Percentiles rank a stretch among this genome's conserved stretches.
These are phyloP conservation scores for Eremophila alpestris DNA, from an alignment of 2,797 vertebrate species.

Conservation along the genomic window DNA sequence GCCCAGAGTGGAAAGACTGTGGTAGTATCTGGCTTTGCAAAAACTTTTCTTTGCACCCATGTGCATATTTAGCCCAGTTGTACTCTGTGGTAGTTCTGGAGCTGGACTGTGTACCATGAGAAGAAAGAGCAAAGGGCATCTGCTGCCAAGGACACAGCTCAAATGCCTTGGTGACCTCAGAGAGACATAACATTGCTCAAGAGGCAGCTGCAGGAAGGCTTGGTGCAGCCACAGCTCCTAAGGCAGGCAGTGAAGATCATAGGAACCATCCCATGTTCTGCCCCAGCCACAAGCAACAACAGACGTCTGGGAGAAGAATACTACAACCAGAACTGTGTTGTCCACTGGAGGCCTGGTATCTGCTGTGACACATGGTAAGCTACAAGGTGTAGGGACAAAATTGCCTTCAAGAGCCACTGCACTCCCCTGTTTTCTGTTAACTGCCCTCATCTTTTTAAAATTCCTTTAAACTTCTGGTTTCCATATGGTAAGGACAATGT, in stretches of 20 bases:
- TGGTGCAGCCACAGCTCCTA: not conserved
- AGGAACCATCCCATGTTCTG: fast-evolving
- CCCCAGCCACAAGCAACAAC: not conserved
- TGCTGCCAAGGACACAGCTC: not conserved
- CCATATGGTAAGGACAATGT: not conserved
- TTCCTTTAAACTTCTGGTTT: not conserved
- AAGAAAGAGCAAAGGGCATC: not conserved
- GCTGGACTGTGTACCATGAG: not conserved
- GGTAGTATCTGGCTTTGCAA: not conserved
- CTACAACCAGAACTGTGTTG: not conserved
- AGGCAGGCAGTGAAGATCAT: not conserved
- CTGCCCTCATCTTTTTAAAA: not conserved
- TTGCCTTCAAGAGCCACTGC: not conserved
- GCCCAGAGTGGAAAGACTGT: not conserved
- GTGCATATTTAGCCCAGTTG: not conserved
- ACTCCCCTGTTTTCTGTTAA: not conserved
- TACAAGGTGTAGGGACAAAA: not conserved
- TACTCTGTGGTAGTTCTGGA: not conserved
- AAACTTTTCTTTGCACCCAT: not conserved
- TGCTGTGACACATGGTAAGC: fast-evolving
- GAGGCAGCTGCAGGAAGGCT: not conserved
- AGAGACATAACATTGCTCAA: not conserved
- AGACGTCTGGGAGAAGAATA: not conserved
- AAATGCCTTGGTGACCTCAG: not conserved
- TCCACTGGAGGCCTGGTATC: not conserved